phyloP scores from a whole-genome alignment of 2,888 invertebrate genomes.

The Patella pellucida region DNA sequence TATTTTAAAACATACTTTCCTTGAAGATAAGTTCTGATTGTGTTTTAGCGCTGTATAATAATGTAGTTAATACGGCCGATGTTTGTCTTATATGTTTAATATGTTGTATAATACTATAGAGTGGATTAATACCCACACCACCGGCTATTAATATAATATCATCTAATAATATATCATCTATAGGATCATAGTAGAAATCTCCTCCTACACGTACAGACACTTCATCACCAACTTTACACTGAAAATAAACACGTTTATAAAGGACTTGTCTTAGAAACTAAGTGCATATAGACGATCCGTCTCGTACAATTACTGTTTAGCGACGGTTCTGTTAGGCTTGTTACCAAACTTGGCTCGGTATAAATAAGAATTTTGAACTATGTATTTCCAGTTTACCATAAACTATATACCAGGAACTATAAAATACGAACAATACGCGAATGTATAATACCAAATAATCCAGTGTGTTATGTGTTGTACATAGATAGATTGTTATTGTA shows the following conservation, averaged over 20 bases:
- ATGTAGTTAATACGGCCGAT: constrained; percentile 19
- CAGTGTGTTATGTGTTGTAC: too few relatives aligned
- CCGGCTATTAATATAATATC: constrained; percentile 71
- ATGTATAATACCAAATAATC: too few relatives aligned
- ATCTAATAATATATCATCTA: constrained; percentile 29
- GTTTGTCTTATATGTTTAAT: constrained; percentile 50
- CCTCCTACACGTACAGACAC: constrained; percentile 71
- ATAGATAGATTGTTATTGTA: too few relatives aligned
- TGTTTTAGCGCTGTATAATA: constrained; percentile 70
- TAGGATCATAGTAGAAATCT: constrained; percentile 69
- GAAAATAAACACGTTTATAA: constrained; percentile 23
- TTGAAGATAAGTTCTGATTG: constrained; percentile 70
- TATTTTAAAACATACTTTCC: constrained; percentile 38
- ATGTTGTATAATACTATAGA: constrained; percentile 69
- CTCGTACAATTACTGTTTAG: neutral
- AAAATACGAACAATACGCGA: too few relatives aligned
- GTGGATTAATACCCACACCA: constrained; percentile 73
- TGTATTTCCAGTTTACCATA: too few relatives aligned
- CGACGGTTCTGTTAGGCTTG: too few relatives aligned
- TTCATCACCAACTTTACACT: constrained; percentile 68
- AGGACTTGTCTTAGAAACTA: too few relatives aligned
- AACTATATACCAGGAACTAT: too few relatives aligned
- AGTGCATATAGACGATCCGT: too few relatives aligned
- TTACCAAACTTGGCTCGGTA: too few relatives aligned
- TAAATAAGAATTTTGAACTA: too few relatives aligned